Conservation (phyloP, 2,888 invertebrate species). For the Toxonevra muliebris region DNA sequence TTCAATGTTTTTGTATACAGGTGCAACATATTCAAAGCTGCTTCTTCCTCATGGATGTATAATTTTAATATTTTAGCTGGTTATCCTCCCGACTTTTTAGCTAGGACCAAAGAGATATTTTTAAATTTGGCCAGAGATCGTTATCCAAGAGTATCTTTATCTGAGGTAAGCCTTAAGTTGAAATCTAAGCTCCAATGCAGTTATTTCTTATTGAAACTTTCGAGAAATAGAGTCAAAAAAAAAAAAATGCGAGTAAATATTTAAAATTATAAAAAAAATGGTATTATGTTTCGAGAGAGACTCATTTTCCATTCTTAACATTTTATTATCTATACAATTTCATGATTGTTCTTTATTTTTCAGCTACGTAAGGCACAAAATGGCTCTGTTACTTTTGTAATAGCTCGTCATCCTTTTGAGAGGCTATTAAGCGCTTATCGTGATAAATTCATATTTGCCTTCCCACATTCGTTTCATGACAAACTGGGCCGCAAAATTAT, state of each 20-base stretch:
- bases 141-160: conserved; percentile 79
- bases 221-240: too few relatives aligned
- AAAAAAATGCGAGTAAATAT: too few relatives aligned
- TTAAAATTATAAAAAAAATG: too few relatives aligned
- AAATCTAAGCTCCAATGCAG: too few relatives aligned
- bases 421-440: conserved; percentile 82
- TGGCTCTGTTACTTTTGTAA: conserved; percentile 81
- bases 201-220: too few relatives aligned
- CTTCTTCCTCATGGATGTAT: conserved; percentile 93
- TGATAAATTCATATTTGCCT: conserved; percentile 84
- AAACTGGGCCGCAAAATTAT: conserved; percentile 82
- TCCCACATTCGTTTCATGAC: conserved; percentile 84
- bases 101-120: conserved; percentile 80
- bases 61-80: conserved; percentile 89
- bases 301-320: too few relatives aligned
- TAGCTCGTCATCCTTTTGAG: conserved; percentile 84
- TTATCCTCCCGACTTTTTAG: conserved; percentile 79
- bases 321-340: too few relatives aligned
- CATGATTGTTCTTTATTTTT: conserved; percentile 17
- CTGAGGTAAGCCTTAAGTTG: conserved; percentile 64
- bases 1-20: conserved; percentile 57
- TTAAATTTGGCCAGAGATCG: conserved; percentile 80
- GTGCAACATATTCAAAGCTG: conserved; percentile 85
- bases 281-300: too few relatives aligned
- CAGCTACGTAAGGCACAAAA: conserved; percentile 76